Conservation (phyloP, 2,888 invertebrate species). For the Nudaria mundana region DNA sequence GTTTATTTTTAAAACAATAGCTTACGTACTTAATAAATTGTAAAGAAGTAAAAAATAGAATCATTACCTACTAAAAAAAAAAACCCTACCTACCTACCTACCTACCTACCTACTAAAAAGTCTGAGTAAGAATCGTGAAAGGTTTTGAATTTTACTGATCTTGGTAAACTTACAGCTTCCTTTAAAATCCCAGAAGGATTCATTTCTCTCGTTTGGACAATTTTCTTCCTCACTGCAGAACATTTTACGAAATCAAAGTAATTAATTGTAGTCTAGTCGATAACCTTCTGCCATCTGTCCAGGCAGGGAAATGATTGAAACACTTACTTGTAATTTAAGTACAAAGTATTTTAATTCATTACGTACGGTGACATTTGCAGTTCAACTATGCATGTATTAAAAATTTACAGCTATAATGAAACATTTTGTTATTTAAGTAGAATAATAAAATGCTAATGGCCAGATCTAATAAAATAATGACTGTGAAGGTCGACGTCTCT, state of each 20-base stretch:
- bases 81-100: too few species aligned
- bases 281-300: neutral
- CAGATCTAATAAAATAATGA: too few species aligned
- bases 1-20: too few species aligned
- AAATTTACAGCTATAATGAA: too few species aligned
- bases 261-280: neutral
- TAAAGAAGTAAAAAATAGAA: too few species aligned
- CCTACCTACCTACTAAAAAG: neutral
- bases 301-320: neutral
- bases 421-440: too few species aligned
- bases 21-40: too few species aligned
- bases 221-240: neutral
- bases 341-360: neutral
- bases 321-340: neutral
- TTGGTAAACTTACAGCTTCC: constrained; percentile 26
- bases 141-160: too few species aligned
- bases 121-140: neutral
- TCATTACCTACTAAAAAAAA: too few species aligned
- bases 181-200: constrained; percentile 28
- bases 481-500: too few species aligned
- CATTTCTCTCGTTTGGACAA: constrained; percentile 3
- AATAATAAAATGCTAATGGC: too few species aligned
- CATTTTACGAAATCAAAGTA: constrained; percentile 3
- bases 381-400: too few species aligned
- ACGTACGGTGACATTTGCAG: neutral